phyloP scores from a whole-genome alignment of 1,140 invertebrate genomes.

The Drosophila aff. region DNA sequence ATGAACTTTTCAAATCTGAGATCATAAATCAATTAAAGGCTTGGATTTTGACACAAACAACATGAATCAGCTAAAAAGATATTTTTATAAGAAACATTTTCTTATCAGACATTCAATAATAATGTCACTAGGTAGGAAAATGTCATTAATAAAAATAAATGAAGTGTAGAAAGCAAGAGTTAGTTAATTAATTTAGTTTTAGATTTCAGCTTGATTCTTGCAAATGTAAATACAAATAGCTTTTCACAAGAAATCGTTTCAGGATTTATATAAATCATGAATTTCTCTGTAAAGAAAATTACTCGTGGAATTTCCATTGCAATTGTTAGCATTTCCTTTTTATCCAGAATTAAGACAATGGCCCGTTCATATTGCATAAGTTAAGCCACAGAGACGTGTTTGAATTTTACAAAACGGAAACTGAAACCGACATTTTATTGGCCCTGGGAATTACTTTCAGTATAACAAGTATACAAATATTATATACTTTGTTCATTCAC shows the following conservation, averaged over 20 bases:
- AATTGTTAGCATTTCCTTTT: constrained; percentile 61
- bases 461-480: constrained; percentile 5
- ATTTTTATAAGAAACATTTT: background rate
- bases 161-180: too few species aligned
- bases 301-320: constrained; percentile 23
- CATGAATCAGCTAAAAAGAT: background rate
- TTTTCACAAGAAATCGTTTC: constrained; percentile 1
- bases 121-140: too few species aligned
- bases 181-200: too few species aligned
- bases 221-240: background rate
- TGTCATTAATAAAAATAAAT: background rate
- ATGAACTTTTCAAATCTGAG: constrained; percentile 30
- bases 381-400: constrained; percentile 35
- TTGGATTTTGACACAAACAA: constrained; percentile 24
- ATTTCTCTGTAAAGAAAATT: background rate
- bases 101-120: too few species aligned
- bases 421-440: constrained; percentile 38
- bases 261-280: constrained; percentile 27
- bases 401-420: constrained; percentile 28
- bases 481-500: constrained; percentile 30
- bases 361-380: constrained; percentile 14
- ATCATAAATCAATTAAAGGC: constrained; percentile 29
- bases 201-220: background rate
- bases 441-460: constrained; percentile 17
- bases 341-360: constrained; percentile 45